These are phyloP conservation scores for Drosophila sechellia DNA, from an alignment of 1,140 invertebrate species.

Conservation along the genomic window DNA sequence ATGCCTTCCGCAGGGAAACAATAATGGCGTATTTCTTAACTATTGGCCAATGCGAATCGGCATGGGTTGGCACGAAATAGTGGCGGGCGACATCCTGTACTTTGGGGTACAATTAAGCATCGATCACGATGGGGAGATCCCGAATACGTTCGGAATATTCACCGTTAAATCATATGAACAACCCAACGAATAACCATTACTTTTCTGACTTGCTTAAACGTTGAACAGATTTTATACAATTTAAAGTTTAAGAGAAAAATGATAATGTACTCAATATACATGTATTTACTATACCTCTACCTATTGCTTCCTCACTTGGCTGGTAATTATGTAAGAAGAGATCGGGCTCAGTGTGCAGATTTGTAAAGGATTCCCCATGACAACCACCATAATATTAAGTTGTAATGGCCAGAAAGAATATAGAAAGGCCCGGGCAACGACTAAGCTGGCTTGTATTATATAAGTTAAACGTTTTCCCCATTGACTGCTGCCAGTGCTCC, in stretches of 20 bases:
- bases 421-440: not conserved
- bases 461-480: slow-evolving; percentile 6
- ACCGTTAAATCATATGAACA: not conserved
- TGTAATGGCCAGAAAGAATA: not conserved
- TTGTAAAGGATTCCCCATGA: slow-evolving; percentile 27
- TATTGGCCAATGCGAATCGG: slow-evolving; percentile 7
- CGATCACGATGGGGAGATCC: not conserved
- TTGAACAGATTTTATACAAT: no score
- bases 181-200: not conserved
- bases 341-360: slow-evolving; percentile 34
- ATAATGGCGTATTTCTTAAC: slow-evolving; percentile 1
- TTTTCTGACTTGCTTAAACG: not conserved
- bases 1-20: not conserved
- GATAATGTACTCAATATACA: no score
- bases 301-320: slow-evolving; percentile 62
- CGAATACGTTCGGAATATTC: not conserved
- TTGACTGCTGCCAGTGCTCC: not conserved
- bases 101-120: not conserved
- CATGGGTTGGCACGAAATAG: not conserved
- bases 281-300: no score
- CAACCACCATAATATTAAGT: slow-evolving; percentile 14
- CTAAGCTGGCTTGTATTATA: no score
- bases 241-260: no score
- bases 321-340: slow-evolving; percentile 53
- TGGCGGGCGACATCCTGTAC: not conserved